Base-by-base conservation (phyloP, 2,113 vertebrate species). In the Sylvia atricapilla region DNA sequence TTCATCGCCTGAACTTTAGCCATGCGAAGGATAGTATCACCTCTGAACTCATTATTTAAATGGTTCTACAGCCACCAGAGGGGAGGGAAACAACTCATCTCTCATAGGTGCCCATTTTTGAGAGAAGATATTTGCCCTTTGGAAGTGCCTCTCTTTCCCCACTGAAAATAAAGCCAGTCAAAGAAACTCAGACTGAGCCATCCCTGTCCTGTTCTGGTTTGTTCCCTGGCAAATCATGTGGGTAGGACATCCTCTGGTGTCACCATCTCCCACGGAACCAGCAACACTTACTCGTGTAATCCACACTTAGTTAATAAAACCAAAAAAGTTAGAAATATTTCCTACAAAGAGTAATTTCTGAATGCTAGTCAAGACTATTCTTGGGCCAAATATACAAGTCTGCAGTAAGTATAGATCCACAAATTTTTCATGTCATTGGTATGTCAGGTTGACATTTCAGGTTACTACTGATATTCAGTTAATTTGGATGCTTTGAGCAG, bases 271-370 rank as follows among this genome's bases (percentile, higher is more conserved):
- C 33, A 56, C 1, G 1, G 58, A 43, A 78, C 9, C 56, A 70
- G 7, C 60, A 64, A 14, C 0, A 0, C 10, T 62, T 62, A 28
- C 31, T 74, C 0, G 3, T 4, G 24, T 31, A 76, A 53, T 35
- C 30, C 35, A 33, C 28, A 70, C 4, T 89, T 39, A 16, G 1
- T 30, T 24, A 5, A 59, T 21, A 11, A 25, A 11, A 60, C 49
- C n/a, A 7, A 24, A 20, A 47, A 55, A 17, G 1, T 3, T 37
- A 4, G 6, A 69, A 63, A 68, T 89, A 60, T 12, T 59, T 15
- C 33, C 13, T 30, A 62, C 10, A 15, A 70, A 80, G 15, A 44
- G 20, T 68, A 68, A 76, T 52, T 90, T 88, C 44, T 41, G 31
- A 73, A 23, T 7, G 2, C 47, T 47, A 41, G 10, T 50, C 59